Conservation (phyloP, 2,888 invertebrate species). For the Hypsopygia costalis region DNA sequence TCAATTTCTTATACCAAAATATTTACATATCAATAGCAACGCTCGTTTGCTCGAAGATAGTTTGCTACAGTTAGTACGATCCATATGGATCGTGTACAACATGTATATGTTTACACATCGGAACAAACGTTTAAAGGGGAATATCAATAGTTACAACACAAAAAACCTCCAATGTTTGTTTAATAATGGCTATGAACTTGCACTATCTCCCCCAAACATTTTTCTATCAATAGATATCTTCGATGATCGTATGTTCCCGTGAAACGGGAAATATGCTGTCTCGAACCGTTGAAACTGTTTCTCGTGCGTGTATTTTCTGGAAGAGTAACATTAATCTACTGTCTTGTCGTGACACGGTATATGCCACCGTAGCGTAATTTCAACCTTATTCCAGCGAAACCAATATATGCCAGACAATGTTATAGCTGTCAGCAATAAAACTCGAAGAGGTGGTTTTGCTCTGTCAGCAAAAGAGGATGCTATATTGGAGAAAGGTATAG, state of each 20-base stretch:
- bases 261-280: constrained; percentile 6
- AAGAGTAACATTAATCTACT: constrained; percentile 11
- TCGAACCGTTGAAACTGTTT: constrained; percentile 7
- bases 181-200: constrained; percentile 6
- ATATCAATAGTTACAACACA: too few relatives aligned
- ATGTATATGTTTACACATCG: too few relatives aligned
- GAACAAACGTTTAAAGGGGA: too few relatives aligned
- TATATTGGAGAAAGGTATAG: constrained; percentile 25
- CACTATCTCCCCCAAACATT: constrained; percentile 5
- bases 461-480: constrained; percentile 3
- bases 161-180: too few relatives aligned
- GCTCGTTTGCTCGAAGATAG: too few relatives aligned
- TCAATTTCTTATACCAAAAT: too few relatives aligned
- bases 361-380: constrained; percentile 7
- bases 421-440: constrained; percentile 3
- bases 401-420: constrained; percentile 7
- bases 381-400: constrained; percentile 5
- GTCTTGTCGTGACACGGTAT: constrained; percentile 10
- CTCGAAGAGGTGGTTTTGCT: too few relatives aligned
- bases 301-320: constrained; percentile 8
- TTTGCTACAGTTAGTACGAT: too few relatives aligned
- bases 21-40: too few relatives aligned
- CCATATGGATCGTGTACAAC: too few relatives aligned
- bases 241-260: constrained; percentile 3
- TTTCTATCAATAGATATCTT: constrained; percentile 6